Evolutionary conservation across 2,888 invertebrate genomes (phyloP).

Genomic region (Neoascia interrupta): DNA sequence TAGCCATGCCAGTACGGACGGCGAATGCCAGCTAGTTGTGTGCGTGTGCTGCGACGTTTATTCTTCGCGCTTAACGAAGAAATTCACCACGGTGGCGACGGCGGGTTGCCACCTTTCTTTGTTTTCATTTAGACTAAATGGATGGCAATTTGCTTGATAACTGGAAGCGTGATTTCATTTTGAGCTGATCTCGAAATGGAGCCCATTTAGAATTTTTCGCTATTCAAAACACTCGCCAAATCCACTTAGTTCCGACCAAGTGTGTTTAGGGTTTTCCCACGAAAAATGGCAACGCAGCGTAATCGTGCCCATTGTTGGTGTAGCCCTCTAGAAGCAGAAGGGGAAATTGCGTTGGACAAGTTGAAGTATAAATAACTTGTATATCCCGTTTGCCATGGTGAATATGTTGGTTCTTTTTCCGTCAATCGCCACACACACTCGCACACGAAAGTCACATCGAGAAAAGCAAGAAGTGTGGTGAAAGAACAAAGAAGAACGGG

Average conservation of each 20-base stretch:
- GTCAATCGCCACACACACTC: slow-evolving; percentile 21
- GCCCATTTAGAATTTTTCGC: no score
- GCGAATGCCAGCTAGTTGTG: slow-evolving; percentile 1
- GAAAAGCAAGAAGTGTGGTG: slow-evolving; percentile 42
- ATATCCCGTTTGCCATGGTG: slow-evolving; percentile 65
- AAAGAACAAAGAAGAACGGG: slow-evolving; percentile 53
- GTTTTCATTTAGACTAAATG: not conserved
- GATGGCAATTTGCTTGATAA: no score
- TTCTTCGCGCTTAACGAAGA: slow-evolving; percentile 44
- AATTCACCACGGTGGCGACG: slow-evolving; percentile 55
- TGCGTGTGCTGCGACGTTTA: slow-evolving; percentile 13
- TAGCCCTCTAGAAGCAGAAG: slow-evolving; percentile 16
- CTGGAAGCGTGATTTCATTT: no score
- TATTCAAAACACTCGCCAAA: not conserved
- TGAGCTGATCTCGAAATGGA: no score
- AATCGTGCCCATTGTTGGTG: slow-evolving; percentile 16
- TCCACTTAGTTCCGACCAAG: not conserved
- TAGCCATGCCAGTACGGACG: not conserved
- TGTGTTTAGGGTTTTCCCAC: no score
- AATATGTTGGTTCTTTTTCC: slow-evolving; percentile 15
- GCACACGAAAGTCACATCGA: slow-evolving; percentile 26
- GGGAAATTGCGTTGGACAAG: slow-evolving; percentile 51
- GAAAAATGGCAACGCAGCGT: slow-evolving; percentile 46
- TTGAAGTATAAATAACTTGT: slow-evolving; percentile 58
- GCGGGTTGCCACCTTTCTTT: slow-evolving; percentile 53